phyloP scores from a whole-genome alignment of 2,888 invertebrate genomes.

The Lacanobia oleracea region DNA sequence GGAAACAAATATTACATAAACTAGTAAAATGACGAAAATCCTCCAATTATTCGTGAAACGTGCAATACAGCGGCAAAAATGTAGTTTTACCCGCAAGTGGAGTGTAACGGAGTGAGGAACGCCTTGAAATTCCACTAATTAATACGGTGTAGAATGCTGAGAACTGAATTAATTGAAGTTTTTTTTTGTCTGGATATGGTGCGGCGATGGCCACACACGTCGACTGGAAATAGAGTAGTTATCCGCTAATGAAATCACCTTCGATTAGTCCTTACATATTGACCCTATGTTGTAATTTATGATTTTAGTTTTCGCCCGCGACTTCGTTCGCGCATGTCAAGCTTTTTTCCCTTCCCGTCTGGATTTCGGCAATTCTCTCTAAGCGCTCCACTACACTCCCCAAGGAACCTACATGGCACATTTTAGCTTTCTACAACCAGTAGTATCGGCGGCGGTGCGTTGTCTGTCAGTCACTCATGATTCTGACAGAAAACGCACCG shows the following conservation, averaged over 20 bases:
- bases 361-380: too few relatives aligned
- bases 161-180: constrained; percentile 43
- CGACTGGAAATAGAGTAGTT: constrained; percentile 24
- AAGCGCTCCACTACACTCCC: too few relatives aligned
- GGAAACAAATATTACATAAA: constrained; percentile 62
- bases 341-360: too few relatives aligned
- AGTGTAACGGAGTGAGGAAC: constrained; percentile 71
- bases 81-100: constrained; percentile 68
- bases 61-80: constrained; percentile 65
- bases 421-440: too few relatives aligned
- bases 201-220: constrained; percentile 23
- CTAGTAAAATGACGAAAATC: constrained; percentile 64
- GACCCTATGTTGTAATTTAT: not conserved
- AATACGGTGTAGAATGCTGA: constrained; percentile 47
- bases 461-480: too few relatives aligned
- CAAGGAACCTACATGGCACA: too few relatives aligned
- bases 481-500: too few relatives aligned
- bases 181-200: constrained; percentile 46
- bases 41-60: constrained; percentile 67
- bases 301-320: too few relatives aligned
- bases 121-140: constrained; percentile 56
- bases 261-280: not conserved
- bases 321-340: too few relatives aligned
- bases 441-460: too few relatives aligned
- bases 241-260: constrained; percentile 16